Percentiles rank a stretch among this genome's conserved stretches.
Conservation (phyloP, 2,888 invertebrate genomes). For the Drosophila meridiana region DNA sequence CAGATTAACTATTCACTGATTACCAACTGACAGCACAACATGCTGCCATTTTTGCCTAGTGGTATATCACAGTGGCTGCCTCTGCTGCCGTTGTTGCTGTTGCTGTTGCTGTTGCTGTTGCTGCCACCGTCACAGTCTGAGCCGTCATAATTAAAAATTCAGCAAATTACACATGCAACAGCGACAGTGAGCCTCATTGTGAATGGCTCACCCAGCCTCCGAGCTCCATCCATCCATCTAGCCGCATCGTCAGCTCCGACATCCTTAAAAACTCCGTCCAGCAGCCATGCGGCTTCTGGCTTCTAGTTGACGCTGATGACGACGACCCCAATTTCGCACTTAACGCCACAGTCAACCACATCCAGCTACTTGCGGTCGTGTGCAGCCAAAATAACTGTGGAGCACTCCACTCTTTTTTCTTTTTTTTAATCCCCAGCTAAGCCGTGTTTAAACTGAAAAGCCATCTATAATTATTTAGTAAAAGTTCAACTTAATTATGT, state of each 20-base stretch:
- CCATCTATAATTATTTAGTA: neutral
- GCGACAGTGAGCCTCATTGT: conserved; percentile 23
- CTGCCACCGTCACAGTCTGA: conserved; percentile 21
- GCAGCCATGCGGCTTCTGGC: conserved; percentile 13
- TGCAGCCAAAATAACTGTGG: conserved; percentile 10
- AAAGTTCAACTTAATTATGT: neutral
- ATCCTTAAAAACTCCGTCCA: conserved; percentile 20
- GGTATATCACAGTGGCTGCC: neutral
- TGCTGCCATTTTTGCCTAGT: conserved; percentile 12
- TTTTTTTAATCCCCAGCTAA: neutral
- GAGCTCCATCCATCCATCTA: neutral
- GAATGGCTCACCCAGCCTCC: conserved; percentile 14
- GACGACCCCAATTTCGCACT: conserved; percentile 74
- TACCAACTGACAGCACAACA: conserved; percentile 26
- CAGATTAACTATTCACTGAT: conserved; percentile 54
- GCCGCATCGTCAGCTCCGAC: conserved; percentile 12
- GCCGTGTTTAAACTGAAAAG: neutral
- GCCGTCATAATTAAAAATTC: conserved; percentile 72
- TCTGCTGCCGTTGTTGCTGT: neutral
- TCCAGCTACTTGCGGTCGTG: conserved; percentile 44
- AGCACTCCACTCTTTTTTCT: neutral
- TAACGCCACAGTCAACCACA: conserved; percentile 58
- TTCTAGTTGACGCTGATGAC: conserved; percentile 24
- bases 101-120: neutral
- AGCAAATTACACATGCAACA: conserved; percentile 65